These are phyloP conservation scores for Numida meleagris DNA, from an alignment of 2,113 vertebrate species.

Conservation along the genomic window DNA sequence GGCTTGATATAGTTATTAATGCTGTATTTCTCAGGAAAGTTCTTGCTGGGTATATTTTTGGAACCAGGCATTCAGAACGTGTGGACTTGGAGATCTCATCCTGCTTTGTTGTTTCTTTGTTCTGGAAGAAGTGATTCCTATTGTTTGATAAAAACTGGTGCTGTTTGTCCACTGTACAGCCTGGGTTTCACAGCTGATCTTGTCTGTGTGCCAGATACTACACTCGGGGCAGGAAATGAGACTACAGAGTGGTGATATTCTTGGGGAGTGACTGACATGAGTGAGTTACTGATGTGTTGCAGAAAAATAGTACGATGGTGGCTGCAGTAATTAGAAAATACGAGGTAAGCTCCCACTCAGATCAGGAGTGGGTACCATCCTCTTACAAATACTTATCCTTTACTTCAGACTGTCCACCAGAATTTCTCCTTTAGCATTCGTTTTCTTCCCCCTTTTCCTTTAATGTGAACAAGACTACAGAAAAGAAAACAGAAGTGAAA, in stretches of 20 bases:
- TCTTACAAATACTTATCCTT: not conserved
- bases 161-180: not conserved
- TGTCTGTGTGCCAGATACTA: not conserved
- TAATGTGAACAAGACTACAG: not conserved
- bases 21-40: not conserved
- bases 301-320: not conserved
- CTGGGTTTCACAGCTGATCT: not conserved
- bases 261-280: not conserved
- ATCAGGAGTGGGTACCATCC: not conserved
- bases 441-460: not conserved
- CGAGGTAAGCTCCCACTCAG: accelerated
- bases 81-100: not conserved
- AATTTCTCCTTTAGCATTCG: not conserved
- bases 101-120: accelerated
- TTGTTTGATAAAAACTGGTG: not conserved
- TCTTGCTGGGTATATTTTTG: not conserved
- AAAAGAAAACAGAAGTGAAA: not conserved
- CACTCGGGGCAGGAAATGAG: not conserved
- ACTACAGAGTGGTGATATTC: not conserved
- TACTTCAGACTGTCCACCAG: not conserved
- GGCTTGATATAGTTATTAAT: not conserved
- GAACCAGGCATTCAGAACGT: accelerated
- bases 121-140: accelerated
- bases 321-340: not conserved
- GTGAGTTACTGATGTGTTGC: not conserved